A percentile compares a stretch with the other conserved stretches of the same genome.
Conservation (phyloP, 2,797 vertebrate species). For the Acropternis orthonyx region DNA sequence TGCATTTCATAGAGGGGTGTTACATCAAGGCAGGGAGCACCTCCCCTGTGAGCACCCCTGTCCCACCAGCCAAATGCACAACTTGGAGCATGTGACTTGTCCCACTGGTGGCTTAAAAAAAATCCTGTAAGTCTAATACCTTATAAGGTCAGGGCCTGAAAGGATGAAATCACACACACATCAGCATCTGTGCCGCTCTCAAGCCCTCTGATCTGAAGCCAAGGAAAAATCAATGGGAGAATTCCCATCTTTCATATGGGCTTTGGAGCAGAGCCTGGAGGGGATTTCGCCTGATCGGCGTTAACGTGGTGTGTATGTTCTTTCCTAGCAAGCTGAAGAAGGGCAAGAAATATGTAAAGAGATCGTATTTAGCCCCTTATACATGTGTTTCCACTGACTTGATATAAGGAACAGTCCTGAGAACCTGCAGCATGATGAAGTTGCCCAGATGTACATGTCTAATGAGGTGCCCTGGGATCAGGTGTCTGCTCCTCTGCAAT, state of each 20-base stretch:
- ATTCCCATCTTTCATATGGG: slow-evolving; percentile 25
- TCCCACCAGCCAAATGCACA: not conserved
- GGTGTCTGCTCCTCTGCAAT: not conserved
- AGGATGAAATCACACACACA: not conserved
- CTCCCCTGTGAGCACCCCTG: not conserved
- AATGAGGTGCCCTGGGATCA: not conserved
- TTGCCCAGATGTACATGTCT: not conserved
- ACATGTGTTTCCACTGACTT: not conserved
- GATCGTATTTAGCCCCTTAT: not conserved
- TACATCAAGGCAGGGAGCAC: not conserved
- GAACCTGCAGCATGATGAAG: not conserved
- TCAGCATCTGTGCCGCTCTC: slow-evolving; percentile 9
- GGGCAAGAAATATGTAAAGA: not conserved
- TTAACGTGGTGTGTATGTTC: not conserved
- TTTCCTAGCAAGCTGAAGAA: not conserved
- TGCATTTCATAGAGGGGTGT: not conserved
- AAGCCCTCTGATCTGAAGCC: slow-evolving; percentile 35
- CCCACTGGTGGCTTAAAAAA: not conserved
- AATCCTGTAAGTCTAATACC: not conserved
- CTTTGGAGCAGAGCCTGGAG: slow-evolving; percentile 33
- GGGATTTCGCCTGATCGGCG: not conserved
- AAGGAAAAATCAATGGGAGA: slow-evolving; percentile 39
- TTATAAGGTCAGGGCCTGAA: not conserved
- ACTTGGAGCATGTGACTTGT: not conserved
- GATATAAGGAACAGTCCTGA: not conserved